Evolutionary conservation across 2,113 vertebrate genomes (phyloP).

Genomic region (Cranoglanis bouderius): DNA sequence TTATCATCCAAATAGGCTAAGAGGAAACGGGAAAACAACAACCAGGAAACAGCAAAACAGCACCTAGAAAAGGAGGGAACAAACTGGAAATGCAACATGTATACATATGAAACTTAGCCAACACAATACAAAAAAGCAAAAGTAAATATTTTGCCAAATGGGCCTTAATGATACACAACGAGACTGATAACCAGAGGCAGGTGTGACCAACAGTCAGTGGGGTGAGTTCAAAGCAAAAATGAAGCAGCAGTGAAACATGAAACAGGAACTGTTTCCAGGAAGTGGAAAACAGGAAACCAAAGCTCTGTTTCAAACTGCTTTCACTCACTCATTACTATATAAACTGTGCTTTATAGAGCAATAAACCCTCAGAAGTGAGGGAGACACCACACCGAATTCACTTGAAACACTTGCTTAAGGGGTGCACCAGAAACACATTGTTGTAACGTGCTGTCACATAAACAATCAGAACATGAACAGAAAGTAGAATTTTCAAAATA

Average conservation of each 20-base stretch:
- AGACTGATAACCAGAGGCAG: neutral
- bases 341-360: neutral
- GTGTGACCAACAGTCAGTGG: neutral
- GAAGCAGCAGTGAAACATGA: neutral
- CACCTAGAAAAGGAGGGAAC: neutral
- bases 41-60: neutral
- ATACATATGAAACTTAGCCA: neutral
- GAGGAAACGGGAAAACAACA: neutral
- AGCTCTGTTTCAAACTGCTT: slow-evolving; percentile 8
- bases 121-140: neutral
- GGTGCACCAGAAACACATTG: neutral
- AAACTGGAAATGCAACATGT: neutral
- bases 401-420: neutral
- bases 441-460: neutral
- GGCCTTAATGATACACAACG: neutral
- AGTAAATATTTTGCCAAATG: slow-evolving; percentile 9
- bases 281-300: slow-evolving; percentile 7
- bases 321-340: neutral
- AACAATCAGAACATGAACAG: neutral
- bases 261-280: neutral
- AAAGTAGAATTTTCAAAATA: neutral
- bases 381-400: neutral
- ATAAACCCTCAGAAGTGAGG: neutral
- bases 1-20: neutral
- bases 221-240: neutral